Percentiles rank a stretch among this genome's conserved stretches.
phyloP scores from a whole-genome alignment of 2,113 vertebrate genomes.

The Cisticola juncidis region DNA sequence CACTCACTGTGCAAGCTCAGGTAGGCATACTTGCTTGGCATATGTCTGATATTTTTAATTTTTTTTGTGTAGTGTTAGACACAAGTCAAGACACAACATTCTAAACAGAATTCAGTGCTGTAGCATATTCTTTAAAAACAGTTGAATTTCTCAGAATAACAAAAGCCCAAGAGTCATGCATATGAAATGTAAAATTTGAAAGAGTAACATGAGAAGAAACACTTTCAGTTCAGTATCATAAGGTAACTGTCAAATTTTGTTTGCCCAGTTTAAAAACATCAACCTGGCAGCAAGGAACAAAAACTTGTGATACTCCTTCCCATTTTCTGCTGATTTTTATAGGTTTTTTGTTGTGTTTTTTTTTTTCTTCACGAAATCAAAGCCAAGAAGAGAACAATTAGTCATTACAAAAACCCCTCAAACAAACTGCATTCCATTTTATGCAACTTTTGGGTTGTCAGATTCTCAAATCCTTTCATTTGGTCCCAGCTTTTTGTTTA shows the following conservation, averaged over 20 bases:
- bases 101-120: neutral
- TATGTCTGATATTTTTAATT: neutral
- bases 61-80: neutral
- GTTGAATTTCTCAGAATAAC: neutral
- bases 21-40: neutral
- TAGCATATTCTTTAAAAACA: neutral
- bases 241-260: neutral
- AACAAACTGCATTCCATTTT: neutral
- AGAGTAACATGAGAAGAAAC: neutral
- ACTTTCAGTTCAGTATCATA: neutral
- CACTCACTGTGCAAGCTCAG: neutral
- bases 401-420: neutral
- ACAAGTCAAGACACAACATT: neutral
- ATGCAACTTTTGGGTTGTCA: neutral
- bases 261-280: neutral
- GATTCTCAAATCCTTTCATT: neutral
- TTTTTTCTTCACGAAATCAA: neutral
- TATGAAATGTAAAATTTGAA: neutral
- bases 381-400: neutral
- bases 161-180: neutral
- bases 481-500: neutral
- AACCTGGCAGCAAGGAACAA: neutral
- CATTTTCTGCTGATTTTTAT: neutral
- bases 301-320: neutral
- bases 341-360: neutral